These are phyloP conservation scores for Drosophila infuscata DNA, from an alignment of 2,888 invertebrate genomes.

Conservation along the genomic window DNA sequence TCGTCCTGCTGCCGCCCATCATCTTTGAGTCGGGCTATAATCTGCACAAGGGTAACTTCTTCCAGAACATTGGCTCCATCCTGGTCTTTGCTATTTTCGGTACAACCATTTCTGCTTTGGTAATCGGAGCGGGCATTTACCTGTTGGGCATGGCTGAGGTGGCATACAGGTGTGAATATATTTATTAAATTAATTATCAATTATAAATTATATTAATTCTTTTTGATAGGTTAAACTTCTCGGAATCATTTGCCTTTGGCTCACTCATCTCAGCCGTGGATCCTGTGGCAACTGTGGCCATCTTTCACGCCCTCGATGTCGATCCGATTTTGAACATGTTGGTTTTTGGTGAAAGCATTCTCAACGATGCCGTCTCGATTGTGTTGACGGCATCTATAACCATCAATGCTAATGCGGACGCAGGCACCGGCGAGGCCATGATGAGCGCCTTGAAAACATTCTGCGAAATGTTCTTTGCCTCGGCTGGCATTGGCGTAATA, in stretches of 20 bases:
- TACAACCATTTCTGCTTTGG: slow-evolving; percentile 97
- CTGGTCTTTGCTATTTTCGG: slow-evolving; percentile 98
- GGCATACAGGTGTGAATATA: slow-evolving; percentile 89
- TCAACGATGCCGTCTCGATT: slow-evolving; percentile 99
- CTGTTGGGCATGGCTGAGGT: slow-evolving; percentile 95
- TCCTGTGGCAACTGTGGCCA: slow-evolving; percentile 99
- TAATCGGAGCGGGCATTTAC: slow-evolving; percentile 98
- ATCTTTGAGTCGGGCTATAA: slow-evolving; percentile 99
- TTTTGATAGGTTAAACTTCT: slow-evolving; percentile 93
- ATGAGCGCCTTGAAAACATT: slow-evolving; percentile 95
- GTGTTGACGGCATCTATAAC: slow-evolving; percentile 96
- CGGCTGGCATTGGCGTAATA: slow-evolving; percentile 97
- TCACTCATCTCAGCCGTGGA: slow-evolving; percentile 98
- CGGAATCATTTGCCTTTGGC: slow-evolving; percentile 99
- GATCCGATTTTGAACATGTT: slow-evolving; percentile 99
- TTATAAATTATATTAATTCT: too few relatives aligned
- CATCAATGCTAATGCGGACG: slow-evolving; percentile 88
- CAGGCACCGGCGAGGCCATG: slow-evolving; percentile 92
- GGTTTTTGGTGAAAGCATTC: slow-evolving; percentile 93
- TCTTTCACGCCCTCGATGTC: slow-evolving; percentile 98
- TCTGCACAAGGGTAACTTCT: slow-evolving; percentile 98
- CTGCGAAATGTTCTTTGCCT: slow-evolving; percentile 99
- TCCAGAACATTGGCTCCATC: slow-evolving; percentile 99
- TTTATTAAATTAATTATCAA: not conserved
- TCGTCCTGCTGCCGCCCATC: slow-evolving; percentile 98